phyloP scores from a whole-genome alignment of 2,797 vertebrate genomes.

The Schizopygopsis pylzovi region DNA sequence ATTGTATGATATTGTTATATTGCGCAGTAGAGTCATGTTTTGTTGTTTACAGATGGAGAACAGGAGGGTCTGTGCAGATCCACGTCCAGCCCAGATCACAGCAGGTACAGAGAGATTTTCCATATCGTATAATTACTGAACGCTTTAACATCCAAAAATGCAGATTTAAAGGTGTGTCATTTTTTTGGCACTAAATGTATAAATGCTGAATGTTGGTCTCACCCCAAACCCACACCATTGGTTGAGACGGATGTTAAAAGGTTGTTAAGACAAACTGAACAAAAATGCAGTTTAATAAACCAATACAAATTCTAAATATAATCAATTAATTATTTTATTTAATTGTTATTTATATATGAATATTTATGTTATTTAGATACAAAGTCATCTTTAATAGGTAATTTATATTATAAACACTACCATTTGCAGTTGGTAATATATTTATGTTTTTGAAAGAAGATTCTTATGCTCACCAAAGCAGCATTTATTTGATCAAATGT shows the following conservation, averaged over 20 bases:
- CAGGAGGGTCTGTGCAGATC: conserved; percentile 76
- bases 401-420: not conserved
- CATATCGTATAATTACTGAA: not conserved
- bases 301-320: too few species aligned
- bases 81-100: conserved; percentile 79
- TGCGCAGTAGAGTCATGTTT: conserved; percentile 15
- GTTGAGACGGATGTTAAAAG: not conserved
- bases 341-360: too few species aligned
- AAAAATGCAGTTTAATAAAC: conserved; percentile 1
- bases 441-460: not conserved
- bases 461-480: not conserved
- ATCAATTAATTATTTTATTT: too few species aligned
- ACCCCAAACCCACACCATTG: not conserved
- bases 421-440: too few species aligned
- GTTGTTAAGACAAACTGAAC: not conserved
- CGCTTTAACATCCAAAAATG: not conserved
- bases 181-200: not conserved
- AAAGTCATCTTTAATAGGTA: too few species aligned
- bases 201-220: not conserved
- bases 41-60: conserved; percentile 70
- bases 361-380: not conserved
- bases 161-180: not conserved
- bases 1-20: not conserved
- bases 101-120: conserved; percentile 70
- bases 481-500: not conserved